phyloP scores from a whole-genome alignment of 2,888 invertebrate species.

The Arctia plantaginis region DNA sequence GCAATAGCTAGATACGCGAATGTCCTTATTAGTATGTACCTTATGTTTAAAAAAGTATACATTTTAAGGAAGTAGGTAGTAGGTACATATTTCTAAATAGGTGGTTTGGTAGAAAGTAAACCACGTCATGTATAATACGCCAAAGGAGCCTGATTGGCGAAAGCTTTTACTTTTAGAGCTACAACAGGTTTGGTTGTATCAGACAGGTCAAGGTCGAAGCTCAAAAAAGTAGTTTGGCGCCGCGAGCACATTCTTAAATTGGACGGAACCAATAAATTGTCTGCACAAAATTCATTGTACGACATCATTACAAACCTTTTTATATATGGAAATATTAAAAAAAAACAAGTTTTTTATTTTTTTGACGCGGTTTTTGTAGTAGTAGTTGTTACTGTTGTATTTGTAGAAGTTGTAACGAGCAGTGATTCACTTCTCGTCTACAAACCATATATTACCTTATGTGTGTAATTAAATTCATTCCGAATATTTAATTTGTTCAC shows the following conservation, averaged over 20 bases:
- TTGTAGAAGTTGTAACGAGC: constrained; percentile 51
- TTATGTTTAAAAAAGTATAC: neutral
- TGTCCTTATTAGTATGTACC: neutral
- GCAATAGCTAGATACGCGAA: neutral
- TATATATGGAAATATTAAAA: constrained; percentile 4
- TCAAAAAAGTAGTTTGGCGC: constrained; percentile 74
- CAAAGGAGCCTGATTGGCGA: constrained; percentile 65
- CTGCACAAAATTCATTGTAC: constrained; percentile 58
- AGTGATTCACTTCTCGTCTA: constrained; percentile 47
- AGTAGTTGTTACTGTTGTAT: constrained; percentile 64
- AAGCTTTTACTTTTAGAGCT: constrained; percentile 79
- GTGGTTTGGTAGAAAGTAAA: constrained; percentile 25
- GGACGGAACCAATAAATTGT: constrained; percentile 71
- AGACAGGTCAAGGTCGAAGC: constrained; percentile 77
- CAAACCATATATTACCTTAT: constrained; percentile 32
- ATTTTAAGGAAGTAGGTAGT: neutral
- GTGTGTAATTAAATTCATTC: constrained; percentile 33
- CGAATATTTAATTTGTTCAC: constrained; percentile 28
- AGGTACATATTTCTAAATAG: constrained; percentile 13
- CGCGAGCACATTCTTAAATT: constrained; percentile 68
- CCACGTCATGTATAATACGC: constrained; percentile 22
- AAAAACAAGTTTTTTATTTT: constrained; percentile 51
- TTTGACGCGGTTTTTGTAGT: constrained; percentile 32
- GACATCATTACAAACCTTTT: constrained; percentile 44
- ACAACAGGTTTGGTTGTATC: constrained; percentile 75